Evolutionary conservation across 2,113 vertebrate genomes (phyloP), one percentile per base, ranked within the genome.

Genomic region (Actenoides hombroni): DNA sequence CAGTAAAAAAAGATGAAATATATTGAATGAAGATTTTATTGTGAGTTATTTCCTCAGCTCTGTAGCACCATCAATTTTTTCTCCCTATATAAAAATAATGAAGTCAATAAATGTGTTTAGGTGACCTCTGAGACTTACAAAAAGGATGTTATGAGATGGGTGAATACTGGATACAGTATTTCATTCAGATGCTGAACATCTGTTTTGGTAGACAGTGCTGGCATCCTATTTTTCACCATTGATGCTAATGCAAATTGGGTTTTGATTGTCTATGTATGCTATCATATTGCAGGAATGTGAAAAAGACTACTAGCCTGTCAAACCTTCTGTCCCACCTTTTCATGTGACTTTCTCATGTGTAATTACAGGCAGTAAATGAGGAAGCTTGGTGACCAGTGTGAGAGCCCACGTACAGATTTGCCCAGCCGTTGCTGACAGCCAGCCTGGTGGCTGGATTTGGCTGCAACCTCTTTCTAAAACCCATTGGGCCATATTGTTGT

Each of bases 11-110:
- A 93, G 71, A 92, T 92, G 80, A 94, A 93, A 93, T 95, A 75
- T 92, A 93, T 93, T 96, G 96, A 94, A 93, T 96, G 91, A 92
- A 88, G 90, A 93, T 96, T 97, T 96, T 96, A 97, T 96, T 96
- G 91, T 94, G 94, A 97, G 91, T 92, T 97, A 96, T 96, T 94
- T 96, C 73, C 95, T 97, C 92, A 89, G 95, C 80, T 91, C 90
- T 93, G 88, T 94, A 90, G 92, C 71, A 88, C 94, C 86, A 92
- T 96, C 95, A 94, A 69, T 97, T 96, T 95, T 88, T 96, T 94
- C 95, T 92, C 83, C 83, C 80, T 94, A 84, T 97, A 93, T 96
- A 96, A 96, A 96, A 97, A 96, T 97, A 97, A 96, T 93, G 95
- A 96, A 96, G 91, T 97, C 96, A 96, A 94, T 97, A 95, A 96